Base-by-base conservation (phyloP, 1,140 invertebrate species). In the Anastatus disparis region DNA sequence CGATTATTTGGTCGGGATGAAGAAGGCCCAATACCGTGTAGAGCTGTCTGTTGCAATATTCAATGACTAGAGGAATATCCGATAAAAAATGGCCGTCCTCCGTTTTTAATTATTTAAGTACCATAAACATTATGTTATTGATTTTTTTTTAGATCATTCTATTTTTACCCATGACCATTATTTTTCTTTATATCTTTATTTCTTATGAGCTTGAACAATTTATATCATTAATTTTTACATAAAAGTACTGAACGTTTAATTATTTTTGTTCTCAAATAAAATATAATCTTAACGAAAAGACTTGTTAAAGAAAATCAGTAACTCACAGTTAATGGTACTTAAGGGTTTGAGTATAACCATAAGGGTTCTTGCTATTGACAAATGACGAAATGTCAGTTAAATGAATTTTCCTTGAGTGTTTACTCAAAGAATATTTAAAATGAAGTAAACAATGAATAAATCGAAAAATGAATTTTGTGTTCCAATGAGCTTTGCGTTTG, bases 31-130 rank as follows among this genome's bases (percentile, higher is more conserved):
- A 69, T 84, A 71, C 82, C 81, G 3, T 84, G 84, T 67, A 81
- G 73, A 63, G 79, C 81, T 12, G 77, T 81, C 26, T 85, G 84
- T 66, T 86, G 84, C 63, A 84, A 79, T 56, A 78, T 85, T 71
- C 85, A 85, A 77, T 85, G 73, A 84, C 66, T 20, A 67, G 2
- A 9, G 44, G 7, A 29, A 6, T 58, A 29, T 55, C 20, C 22
- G 27, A 38, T n/a, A 29, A 27, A 44, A 62, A 22, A 44, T 46
- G 61, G 29, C 61, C 42, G 61, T 64, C 56, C 50, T 68, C 63
- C 64, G 17, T 59, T 55, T 35, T 66, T 13, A 59, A 50, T 22
- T 59, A 24, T 22, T 40, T 29, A 59, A 46, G 55, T 68, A 68
- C 65, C 55, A 59, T 59, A 20, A 68, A 59, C 26, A 17, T 50